These are phyloP conservation scores for Heteractis magnifica DNA, from an alignment of 92 coral and sea anemone genomes.

Conservation along the genomic window DNA sequence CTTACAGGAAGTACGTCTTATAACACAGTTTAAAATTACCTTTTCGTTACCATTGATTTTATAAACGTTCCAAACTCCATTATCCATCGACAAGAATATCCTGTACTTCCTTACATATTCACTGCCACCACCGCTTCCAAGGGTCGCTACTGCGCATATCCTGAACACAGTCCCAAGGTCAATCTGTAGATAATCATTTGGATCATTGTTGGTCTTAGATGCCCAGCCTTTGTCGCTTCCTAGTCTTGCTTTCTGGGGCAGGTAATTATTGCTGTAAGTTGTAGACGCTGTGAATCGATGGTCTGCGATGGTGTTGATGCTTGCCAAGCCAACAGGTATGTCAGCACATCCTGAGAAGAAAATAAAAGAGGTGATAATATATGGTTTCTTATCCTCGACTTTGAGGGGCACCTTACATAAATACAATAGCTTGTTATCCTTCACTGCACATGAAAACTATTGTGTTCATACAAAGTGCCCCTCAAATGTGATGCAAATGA, in stretches of 20 bases:
- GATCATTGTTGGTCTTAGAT: background rate
- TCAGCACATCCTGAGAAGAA: conserved; percentile 9
- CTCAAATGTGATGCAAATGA: too few relatives aligned
- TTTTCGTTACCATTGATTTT: background rate
- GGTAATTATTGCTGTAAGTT: background rate
- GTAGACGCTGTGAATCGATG: conserved; percentile 13
- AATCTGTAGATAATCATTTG: conserved; percentile 12
- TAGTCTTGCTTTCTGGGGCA: background rate
- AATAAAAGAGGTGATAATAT: background rate
- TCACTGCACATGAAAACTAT: too few relatives aligned
- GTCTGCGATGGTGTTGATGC: background rate
- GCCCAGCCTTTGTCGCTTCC: conserved; percentile 1
- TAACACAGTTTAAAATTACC: background rate
- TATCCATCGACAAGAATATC: conserved; percentile 6
- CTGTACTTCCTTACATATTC: background rate
- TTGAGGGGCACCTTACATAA: too few relatives aligned
- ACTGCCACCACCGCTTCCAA: background rate
- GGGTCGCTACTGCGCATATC: conserved; percentile 8
- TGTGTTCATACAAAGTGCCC: too few relatives aligned
- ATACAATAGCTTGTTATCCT: too few relatives aligned
- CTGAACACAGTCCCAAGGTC: conserved; percentile 15
- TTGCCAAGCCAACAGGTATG: conserved; percentile 11
- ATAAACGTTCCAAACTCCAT: background rate
- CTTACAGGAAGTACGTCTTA: too few relatives aligned
- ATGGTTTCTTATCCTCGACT: too few relatives aligned